These are phyloP conservation scores for Endotricha flammealis DNA, from an alignment of 2,888 invertebrate genomes.

Conservation along the genomic window DNA sequence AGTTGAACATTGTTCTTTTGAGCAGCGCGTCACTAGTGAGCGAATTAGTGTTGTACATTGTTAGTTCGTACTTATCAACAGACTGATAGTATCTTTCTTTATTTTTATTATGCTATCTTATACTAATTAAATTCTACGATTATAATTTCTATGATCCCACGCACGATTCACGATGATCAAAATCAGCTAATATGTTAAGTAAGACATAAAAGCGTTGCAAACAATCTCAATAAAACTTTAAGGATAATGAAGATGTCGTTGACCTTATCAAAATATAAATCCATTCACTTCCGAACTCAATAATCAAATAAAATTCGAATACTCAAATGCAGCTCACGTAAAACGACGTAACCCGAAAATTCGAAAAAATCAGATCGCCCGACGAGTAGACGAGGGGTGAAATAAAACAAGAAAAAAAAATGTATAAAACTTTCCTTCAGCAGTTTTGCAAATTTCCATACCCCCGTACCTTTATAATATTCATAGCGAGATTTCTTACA, in stretches of 20 bases:
- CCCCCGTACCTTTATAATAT: conserved; percentile 33
- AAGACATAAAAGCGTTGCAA: too few species aligned
- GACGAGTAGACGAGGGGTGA: conserved; percentile 2
- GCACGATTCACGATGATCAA: too few species aligned
- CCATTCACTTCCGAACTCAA: neutral
- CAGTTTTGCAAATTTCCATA: conserved; percentile 29
- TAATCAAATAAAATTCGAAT: conserved; percentile 22
- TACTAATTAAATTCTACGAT: too few species aligned
- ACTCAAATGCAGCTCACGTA: neutral
- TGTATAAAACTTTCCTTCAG: conserved; percentile 22
- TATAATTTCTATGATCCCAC: too few species aligned
- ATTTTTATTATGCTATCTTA: too few species aligned
- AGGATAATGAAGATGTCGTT: too few species aligned
- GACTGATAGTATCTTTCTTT: too few species aligned
- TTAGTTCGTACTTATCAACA: too few species aligned
- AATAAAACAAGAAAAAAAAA: conserved; percentile 7
- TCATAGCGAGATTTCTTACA: conserved; percentile 33
- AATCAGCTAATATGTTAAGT: too few species aligned
- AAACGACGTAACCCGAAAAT: conserved; percentile 21
- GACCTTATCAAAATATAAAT: too few species aligned
- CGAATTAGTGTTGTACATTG: conserved; percentile 29
- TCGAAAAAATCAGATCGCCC: conserved; percentile 19
- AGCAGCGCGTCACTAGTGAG: conserved; percentile 27
- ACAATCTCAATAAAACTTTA: too few species aligned
- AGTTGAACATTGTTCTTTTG: conserved; percentile 66